Percentiles rank a stretch among this genome's conserved stretches.
These are phyloP conservation scores for Thermophis baileyi DNA, from an alignment of 2,113 vertebrate genomes.

Conservation along the genomic window DNA sequence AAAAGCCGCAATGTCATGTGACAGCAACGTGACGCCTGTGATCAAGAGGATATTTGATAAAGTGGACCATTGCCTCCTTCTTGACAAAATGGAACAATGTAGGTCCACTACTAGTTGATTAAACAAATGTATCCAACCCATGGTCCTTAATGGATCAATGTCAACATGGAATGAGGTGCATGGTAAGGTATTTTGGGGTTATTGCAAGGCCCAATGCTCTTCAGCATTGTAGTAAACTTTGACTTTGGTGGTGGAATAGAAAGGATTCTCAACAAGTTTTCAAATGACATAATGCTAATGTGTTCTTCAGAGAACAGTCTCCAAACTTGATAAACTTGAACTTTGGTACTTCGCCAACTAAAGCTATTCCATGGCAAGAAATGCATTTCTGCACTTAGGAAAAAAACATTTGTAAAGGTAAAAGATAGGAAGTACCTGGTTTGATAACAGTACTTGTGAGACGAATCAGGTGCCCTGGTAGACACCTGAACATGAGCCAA, in stretches of 20 bases:
- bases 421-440: background rate
- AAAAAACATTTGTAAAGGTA: background rate
- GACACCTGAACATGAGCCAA: background rate
- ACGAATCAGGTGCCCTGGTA: background rate
- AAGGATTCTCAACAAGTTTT: background rate
- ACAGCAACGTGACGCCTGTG: too few relatives aligned
- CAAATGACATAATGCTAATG: background rate
- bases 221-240: background rate
- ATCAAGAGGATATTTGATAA: background rate
- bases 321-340: too few relatives aligned
- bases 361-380: too few relatives aligned
- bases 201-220: background rate
- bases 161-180: background rate
- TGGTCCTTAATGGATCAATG: background rate
- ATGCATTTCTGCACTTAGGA: too few relatives aligned
- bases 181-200: background rate
- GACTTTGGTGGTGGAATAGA: background rate
- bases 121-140: background rate
- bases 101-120: background rate
- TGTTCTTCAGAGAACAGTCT: background rate
- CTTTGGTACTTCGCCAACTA: too few relatives aligned
- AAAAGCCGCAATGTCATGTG: too few relatives aligned
- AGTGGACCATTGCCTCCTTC: background rate
- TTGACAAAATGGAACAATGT: background rate
- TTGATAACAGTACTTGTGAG: background rate